Conservation (phyloP, 2,888 invertebrate genomes). For the Steinernema hermaphroditum region DNA sequence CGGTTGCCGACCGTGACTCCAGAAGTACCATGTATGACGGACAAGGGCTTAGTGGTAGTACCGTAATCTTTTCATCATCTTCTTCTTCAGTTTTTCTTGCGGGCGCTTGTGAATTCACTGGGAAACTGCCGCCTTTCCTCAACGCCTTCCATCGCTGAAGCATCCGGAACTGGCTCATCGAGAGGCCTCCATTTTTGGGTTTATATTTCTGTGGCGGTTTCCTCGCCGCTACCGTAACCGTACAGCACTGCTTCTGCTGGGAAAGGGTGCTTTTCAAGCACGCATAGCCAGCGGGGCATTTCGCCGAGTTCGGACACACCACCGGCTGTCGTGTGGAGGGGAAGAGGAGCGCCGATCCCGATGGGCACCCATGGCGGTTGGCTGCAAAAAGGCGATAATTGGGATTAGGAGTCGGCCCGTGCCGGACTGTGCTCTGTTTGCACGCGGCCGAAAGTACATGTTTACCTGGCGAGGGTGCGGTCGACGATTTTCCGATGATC, state of each 20-base stretch:
- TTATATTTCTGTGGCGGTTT: slow-evolving; percentile 36
- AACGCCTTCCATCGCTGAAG: not conserved
- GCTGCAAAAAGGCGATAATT: slow-evolving; percentile 34
- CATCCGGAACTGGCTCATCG: slow-evolving; percentile 2
- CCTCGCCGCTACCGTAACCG: slow-evolving; percentile 31
- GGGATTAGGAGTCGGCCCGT: no score
- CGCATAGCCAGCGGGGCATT: slow-evolving; percentile 46
- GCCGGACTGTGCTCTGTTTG: slow-evolving; percentile 6
- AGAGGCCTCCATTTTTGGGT: not conserved
- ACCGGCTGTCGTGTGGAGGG: slow-evolving; percentile 47
- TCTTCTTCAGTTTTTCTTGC: slow-evolving; percentile 6
- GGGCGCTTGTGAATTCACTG: not conserved
- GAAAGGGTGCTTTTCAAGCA: slow-evolving; percentile 44
- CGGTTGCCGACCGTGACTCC: slow-evolving; percentile 42
- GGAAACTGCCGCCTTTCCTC: not conserved
- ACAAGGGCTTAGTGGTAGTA: slow-evolving; percentile 33
- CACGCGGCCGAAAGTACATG: not conserved
- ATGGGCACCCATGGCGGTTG: slow-evolving; percentile 47
- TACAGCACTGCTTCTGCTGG: slow-evolving; percentile 47
- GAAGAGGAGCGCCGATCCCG: slow-evolving; percentile 47
- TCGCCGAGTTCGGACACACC: slow-evolving; percentile 43
- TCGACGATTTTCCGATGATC: not conserved
- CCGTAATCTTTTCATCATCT: not conserved
- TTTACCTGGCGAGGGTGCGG: slow-evolving; percentile 4
- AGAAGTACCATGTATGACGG: slow-evolving; percentile 45